These are phyloP conservation scores for Epiblema foenella DNA, from an alignment of 2,888 invertebrate species.

Conservation along the genomic window DNA sequence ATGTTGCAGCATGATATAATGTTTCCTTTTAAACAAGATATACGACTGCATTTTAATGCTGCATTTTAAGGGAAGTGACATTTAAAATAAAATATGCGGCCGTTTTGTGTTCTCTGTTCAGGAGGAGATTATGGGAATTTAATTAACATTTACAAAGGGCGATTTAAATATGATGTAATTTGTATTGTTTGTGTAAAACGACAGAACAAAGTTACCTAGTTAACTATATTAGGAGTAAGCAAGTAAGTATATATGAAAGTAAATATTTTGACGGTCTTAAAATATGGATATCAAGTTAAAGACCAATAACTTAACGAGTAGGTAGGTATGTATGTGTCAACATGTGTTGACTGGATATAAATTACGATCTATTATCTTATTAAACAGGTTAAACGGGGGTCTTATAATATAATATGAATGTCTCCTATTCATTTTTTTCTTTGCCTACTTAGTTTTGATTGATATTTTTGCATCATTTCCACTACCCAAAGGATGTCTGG, in stretches of 20 bases:
- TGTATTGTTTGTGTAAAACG: not conserved
- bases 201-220: not conserved
- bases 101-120: conserved; percentile 16
- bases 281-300: not conserved
- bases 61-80: conserved; percentile 39
- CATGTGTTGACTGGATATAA: no score
- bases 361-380: no score
- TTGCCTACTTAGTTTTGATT: no score
- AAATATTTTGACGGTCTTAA: not conserved
- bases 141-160: not conserved
- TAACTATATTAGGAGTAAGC: not conserved
- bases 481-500: no score
- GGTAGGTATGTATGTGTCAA: no score
- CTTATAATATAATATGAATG: no score
- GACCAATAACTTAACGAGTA: not conserved
- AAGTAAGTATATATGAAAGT: no score
- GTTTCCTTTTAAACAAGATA: conserved; percentile 66
- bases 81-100: conserved; percentile 36
- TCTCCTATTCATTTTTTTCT: no score
- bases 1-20: conserved; percentile 75
- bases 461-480: no score
- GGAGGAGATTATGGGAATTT: conserved; percentile 15
- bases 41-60: conserved; percentile 58
- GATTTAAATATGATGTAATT: not conserved
- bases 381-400: no score